Evolutionary conservation across 1,140 invertebrate genomes (phyloP), one percentile per base, ranked within the genome.

Genomic region (Drosophila prosaltans): DNA sequence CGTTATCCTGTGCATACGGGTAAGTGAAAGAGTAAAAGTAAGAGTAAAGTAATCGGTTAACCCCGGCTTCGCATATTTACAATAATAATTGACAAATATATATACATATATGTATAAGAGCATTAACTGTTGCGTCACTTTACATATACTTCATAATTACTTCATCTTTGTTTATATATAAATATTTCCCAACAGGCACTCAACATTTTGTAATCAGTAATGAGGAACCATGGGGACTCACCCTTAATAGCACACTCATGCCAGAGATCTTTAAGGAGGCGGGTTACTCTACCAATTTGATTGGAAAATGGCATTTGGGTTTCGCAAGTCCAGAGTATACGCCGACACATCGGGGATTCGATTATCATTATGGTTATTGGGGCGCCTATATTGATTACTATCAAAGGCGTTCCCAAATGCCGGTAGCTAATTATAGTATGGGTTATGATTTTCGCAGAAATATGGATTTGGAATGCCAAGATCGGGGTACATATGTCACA

Each of bases 251-350:
- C 79, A 96, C 95, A 76, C 85, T 97, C 5, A 91, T 98, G 62
- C 96, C 97, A 0, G 93, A 98, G 92, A 95, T 96, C 79, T 93
- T 98, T 30, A 95, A 95, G 83, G 93, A 95, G 24, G 90, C 94
- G 0, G 97, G 97, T 0, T 99, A 98, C 92, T 92, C 92, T 3
- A 98, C 97, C 1, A 95, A 97, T 91, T 94, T 97, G 40, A 94
- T 98, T 26, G 98, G 98, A n/a, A 98, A 99, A 93, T 98, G 97
- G 97, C 97, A 98, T 83, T 93, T 97, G 63, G 97, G 97, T 1
- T 95, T 94, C 72, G 95, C 94, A 66, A 93, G 93, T 26, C 94
- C 93, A n/a, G 94, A 95, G 68, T 97, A 96, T 79, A 95, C 96
- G 4, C 97, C 97, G 1, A 95, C 95, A 0, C 94, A 93, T 21